Conservation (phyloP, 2,113 vertebrate species). For the Maccullochella peelii region DNA sequence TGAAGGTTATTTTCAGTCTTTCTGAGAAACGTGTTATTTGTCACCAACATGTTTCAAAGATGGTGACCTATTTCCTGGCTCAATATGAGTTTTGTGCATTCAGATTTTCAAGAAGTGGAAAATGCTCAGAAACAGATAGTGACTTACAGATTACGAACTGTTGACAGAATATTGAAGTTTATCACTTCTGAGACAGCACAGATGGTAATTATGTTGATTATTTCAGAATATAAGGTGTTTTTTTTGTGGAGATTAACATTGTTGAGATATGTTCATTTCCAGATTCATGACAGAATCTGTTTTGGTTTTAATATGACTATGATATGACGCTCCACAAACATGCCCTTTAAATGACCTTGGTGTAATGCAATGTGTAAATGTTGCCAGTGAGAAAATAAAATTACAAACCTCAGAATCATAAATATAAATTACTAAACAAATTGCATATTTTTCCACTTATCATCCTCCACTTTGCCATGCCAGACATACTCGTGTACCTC, state of each 20-base stretch:
- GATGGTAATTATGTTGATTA: not conserved
- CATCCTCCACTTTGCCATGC: not conserved
- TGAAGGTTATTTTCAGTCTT: conserved; percentile 32
- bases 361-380: not conserved
- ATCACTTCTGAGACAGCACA: not conserved
- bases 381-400: not conserved
- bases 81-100: not conserved
- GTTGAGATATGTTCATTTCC: not conserved
- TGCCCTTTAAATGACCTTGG: not conserved
- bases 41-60: not conserved
- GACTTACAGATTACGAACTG: not conserved
- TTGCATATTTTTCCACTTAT: not conserved
- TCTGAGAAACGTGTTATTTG: not conserved
- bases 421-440: not conserved
- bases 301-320: not conserved
- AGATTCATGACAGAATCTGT: not conserved
- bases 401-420: not conserved
- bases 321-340: not conserved
- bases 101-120: conserved; percentile 3
- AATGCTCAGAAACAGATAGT: conserved; percentile 7
- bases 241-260: not conserved
- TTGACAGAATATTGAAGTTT: not conserved
- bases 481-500: not conserved
- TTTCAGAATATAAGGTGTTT: not conserved
- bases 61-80: conserved; percentile 36